Evolutionary conservation across 1,140 invertebrate species (phyloP).

Genomic region (Pinna nobilis): DNA sequence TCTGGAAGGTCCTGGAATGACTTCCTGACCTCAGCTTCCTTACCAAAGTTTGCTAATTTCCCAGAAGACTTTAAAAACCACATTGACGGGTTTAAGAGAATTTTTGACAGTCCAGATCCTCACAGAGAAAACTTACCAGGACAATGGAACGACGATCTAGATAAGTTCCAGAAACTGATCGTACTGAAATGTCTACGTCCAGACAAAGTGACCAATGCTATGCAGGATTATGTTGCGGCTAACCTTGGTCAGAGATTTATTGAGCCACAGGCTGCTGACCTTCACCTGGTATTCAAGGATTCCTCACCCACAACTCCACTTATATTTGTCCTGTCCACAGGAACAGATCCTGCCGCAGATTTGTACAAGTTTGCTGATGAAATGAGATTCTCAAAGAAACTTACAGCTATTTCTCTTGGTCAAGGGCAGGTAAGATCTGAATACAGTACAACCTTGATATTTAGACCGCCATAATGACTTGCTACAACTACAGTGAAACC

Average conservation of each 20-base stretch:
- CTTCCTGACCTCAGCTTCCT: conserved; percentile 74
- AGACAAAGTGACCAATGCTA: conserved; percentile 77
- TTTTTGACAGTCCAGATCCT: conserved; percentile 74
- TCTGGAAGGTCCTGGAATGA: conserved; percentile 73
- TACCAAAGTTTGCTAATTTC: conserved; percentile 68
- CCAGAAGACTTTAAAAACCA: conserved; percentile 72
- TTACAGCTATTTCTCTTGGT: conserved; percentile 74
- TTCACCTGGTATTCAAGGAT: conserved; percentile 74
- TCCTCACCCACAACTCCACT: conserved; percentile 74
- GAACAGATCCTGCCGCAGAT: conserved; percentile 75
- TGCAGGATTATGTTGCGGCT: conserved; percentile 74
- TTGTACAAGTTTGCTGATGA: conserved; percentile 76
- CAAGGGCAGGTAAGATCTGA: conserved; percentile 72
- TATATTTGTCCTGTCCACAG: conserved; percentile 74
- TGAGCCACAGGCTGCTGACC: conserved; percentile 74
- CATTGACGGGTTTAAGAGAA: conserved; percentile 69
- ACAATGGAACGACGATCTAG: conserved; percentile 76
- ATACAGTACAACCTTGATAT: not conserved
- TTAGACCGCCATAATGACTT: too few species aligned
- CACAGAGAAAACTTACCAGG: conserved; percentile 75
- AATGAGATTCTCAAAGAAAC: conserved; percentile 75
- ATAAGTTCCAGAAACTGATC: conserved; percentile 77
- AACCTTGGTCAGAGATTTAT: conserved; percentile 74
- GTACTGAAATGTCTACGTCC: conserved; percentile 77
- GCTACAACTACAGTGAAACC: too few species aligned